These are phyloP conservation scores for Chaenocephalus aceratus DNA, from an alignment of 2,113 vertebrate genomes.

Conservation along the genomic window DNA sequence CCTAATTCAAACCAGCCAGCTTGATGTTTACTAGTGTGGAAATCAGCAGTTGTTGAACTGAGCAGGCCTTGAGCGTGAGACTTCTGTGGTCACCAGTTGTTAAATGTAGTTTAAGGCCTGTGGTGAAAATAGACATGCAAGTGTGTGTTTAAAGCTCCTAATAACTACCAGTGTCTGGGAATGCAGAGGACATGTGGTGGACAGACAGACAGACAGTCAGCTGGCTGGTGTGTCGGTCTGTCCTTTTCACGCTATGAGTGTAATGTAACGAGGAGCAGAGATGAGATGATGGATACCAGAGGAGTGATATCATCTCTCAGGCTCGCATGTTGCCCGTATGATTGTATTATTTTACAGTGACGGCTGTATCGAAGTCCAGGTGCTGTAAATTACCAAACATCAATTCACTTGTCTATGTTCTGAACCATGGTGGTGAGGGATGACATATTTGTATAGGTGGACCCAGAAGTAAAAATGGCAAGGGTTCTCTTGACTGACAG, in stretches of 20 bases:
- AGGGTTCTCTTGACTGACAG: too few species aligned
- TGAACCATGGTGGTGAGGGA: conserved; percentile 2
- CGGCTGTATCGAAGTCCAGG: conserved; percentile 12
- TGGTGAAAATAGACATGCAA: conserved; percentile 67
- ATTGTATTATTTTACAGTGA: conserved; percentile 23
- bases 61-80: conserved; percentile 23
- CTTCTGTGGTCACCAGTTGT: conserved; percentile 41
- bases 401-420: conserved; percentile 8
- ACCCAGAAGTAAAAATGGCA: too few species aligned
- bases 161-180: conserved; percentile 71
- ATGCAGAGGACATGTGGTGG: conserved; percentile 63
- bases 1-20: conserved; percentile 1
- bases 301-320: conserved; percentile 48
- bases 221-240: conserved; percentile 16
- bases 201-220: conserved; percentile 52
- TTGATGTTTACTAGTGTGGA: conserved; percentile 15
- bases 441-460: too few species aligned
- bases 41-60: conserved; percentile 2
- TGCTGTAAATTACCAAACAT: conserved; percentile 35
- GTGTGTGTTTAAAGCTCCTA: conserved; percentile 62
- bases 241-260: conserved; percentile 54
- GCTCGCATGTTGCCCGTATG: conserved; percentile 24
- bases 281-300: conserved; percentile 57
- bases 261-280: conserved; percentile 54
- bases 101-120: conserved; percentile 33